Evolutionary conservation across 2,113 vertebrate genomes (phyloP).

Genomic region (Mustela lutreola): DNA sequence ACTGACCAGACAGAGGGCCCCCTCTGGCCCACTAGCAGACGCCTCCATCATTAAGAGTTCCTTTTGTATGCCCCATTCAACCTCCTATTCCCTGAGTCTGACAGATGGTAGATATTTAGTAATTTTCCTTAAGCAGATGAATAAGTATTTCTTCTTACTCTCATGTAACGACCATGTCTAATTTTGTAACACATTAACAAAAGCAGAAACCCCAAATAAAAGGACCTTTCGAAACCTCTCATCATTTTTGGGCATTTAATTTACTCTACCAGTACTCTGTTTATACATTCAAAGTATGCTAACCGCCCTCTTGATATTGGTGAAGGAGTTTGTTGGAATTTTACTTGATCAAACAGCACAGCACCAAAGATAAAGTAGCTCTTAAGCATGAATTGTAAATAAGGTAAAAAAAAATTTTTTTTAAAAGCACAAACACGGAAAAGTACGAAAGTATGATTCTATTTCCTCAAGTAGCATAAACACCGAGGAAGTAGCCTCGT

Average conservation of each 20-base stretch:
- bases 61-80: accelerated
- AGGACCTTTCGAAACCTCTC: not conserved
- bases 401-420: not conserved
- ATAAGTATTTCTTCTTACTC: not conserved
- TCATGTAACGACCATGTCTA: not conserved
- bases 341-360: not conserved
- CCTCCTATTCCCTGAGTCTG: not conserved
- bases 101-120: not conserved
- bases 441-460: too few relatives aligned
- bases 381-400: not conserved
- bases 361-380: not conserved
- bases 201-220: not conserved
- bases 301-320: not conserved
- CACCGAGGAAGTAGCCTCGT: not conserved
- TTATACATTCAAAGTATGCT: not conserved
- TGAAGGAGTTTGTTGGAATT: not conserved
- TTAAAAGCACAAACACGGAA: not conserved
- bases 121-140: not conserved
- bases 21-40: accelerated
- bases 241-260: not conserved
- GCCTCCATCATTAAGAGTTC: accelerated
- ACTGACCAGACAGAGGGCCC: accelerated
- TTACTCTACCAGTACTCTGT: not conserved
- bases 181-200: not conserved
- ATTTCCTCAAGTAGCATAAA: not conserved